A percentile compares a stretch with the other conserved stretches of the same genome.
Conservation (phyloP, 1,140 invertebrate species). For the Neodiprion pinetum region DNA sequence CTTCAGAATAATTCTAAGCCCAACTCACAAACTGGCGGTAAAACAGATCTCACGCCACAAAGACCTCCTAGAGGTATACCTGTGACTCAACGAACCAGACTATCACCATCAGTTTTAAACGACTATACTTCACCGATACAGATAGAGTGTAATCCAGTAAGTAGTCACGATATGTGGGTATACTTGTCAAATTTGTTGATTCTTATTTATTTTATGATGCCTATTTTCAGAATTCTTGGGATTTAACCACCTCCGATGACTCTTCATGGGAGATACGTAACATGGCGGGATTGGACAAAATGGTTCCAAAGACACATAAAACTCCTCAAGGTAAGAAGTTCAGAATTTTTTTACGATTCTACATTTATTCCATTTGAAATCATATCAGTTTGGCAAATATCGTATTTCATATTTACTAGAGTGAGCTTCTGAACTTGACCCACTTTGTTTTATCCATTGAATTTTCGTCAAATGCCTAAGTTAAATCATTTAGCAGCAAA, state of each 20-base stretch:
- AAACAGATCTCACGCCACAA: neutral
- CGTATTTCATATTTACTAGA: no score
- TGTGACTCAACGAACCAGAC: neutral
- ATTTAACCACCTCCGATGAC: constrained; percentile 58
- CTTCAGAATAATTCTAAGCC: constrained; percentile 5
- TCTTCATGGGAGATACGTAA: constrained; percentile 61
- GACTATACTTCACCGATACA: constrained; percentile 57
- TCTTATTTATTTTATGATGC: constrained; percentile 5
- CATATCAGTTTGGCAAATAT: no score
- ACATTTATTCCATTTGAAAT: no score
- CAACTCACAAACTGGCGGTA: neutral
- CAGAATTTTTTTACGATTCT: no score
- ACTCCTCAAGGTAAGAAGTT: constrained; percentile 47
- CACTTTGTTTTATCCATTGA: no score
- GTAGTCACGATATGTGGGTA: constrained; percentile 43
- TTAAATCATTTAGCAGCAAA: no score
- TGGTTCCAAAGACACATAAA: constrained; percentile 56
- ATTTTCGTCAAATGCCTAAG: no score
- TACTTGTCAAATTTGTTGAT: constrained; percentile 8
- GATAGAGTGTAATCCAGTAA: constrained; percentile 73
- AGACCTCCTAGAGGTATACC: neutral
- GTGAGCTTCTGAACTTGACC: no score
- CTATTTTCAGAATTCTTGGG: constrained; percentile 69
- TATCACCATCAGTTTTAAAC: neutral
- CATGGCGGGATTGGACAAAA: constrained; percentile 66